Percentiles rank a stretch among this genome's conserved stretches.
phyloP scores from a whole-genome alignment of 2,113 vertebrate genomes.

The Tyto alba region DNA sequence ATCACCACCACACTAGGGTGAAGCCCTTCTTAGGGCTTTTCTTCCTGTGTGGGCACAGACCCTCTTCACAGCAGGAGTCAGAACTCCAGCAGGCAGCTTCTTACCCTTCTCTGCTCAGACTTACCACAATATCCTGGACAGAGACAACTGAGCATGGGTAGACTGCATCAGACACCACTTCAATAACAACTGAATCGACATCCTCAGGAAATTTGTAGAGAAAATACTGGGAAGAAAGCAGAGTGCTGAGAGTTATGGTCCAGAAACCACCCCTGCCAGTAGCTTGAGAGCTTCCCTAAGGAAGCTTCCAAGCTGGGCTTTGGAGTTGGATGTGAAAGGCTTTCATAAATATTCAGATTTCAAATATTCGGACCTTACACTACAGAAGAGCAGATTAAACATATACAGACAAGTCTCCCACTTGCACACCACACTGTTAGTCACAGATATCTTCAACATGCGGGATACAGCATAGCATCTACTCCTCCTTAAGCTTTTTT shows the following conservation, averaged over 20 bases:
- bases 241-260: neutral
- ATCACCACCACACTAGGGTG: neutral
- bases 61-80: neutral
- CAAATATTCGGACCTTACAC: neutral
- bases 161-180: conserved; percentile 68
- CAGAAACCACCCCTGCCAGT: neutral
- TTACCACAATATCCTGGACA: conserved; percentile 80
- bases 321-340: neutral
- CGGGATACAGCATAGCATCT: neutral
- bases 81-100: neutral
- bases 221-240: conserved; percentile 73
- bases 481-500: neutral
- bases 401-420: neutral
- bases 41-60: neutral
- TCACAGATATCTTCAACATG: neutral
- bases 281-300: neutral
- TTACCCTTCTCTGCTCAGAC: neutral
- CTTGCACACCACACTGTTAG: neutral
- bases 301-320: neutral
- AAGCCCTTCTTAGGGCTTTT: neutral
- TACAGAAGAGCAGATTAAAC: neutral
- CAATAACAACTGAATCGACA: conserved; percentile 77
- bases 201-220: conserved; percentile 78
- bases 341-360: neutral
- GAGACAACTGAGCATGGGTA: conserved; percentile 81